A percentile compares a stretch with the other conserved stretches of the same genome.
phyloP scores from a whole-genome alignment of 2,888 invertebrate genomes.

The Cremastinae sp. region DNA sequence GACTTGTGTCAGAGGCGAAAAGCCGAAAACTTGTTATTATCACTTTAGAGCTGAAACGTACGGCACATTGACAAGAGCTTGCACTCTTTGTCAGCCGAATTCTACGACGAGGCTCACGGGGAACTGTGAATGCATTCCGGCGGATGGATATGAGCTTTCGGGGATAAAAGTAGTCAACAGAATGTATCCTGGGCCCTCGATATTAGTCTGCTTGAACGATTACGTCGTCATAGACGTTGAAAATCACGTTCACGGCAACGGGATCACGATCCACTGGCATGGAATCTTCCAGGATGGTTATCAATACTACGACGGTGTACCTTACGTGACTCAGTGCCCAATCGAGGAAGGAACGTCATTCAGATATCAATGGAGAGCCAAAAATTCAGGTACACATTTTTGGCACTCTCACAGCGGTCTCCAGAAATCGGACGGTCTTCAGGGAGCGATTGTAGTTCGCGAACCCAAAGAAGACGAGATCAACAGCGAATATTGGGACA shows the following conservation, averaged over 20 bases:
- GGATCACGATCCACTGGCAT: conserved; percentile 95
- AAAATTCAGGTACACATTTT: conserved; percentile 61
- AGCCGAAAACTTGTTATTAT: conserved; percentile 93
- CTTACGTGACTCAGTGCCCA: conserved; percentile 93
- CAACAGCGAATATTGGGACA: conserved; percentile 57
- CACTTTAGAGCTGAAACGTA: conserved; percentile 94
- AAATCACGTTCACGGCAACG: conserved; percentile 92
- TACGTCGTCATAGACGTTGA: conserved; percentile 92
- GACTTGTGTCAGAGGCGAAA: conserved; percentile 91
- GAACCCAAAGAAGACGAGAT: conserved; percentile 48
- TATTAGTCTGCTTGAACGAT: conserved; percentile 94
- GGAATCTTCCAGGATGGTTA: conserved; percentile 91
- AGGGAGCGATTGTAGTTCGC: conserved; percentile 61
- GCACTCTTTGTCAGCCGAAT: conserved; percentile 62
- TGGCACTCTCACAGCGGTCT: conserved; percentile 64
- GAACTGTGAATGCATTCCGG: conserved; percentile 65
- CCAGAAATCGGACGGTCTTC: conserved; percentile 62
- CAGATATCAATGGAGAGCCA: conserved; percentile 59
- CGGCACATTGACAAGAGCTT: conserved; percentile 83
- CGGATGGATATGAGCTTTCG: conserved; percentile 63
- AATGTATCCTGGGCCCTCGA: conserved; percentile 67
- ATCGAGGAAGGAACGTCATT: conserved; percentile 91
- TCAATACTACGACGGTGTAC: conserved; percentile 94
- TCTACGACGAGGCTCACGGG: conserved; percentile 56
- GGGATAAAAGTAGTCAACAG: conserved; percentile 63